Percentiles rank a stretch among this genome's conserved stretches.
phyloP scores from a whole-genome alignment of 2,797 vertebrate genomes.

The Limosa lapponica region DNA sequence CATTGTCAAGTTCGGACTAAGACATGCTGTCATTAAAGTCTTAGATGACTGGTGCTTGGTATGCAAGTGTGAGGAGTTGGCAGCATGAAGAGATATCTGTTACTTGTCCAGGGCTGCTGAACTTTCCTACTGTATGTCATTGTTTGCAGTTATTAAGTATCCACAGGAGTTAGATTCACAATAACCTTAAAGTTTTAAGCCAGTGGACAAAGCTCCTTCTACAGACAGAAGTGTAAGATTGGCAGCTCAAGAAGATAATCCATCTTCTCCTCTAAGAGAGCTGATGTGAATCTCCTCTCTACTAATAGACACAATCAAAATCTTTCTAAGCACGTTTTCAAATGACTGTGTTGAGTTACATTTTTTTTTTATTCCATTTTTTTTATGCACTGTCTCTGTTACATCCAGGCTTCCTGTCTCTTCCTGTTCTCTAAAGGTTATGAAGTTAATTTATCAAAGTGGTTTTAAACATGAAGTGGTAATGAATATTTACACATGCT shows the following conservation, averaged over 20 bases:
- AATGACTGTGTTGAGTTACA: background rate
- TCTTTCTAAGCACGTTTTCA: constrained; percentile 25
- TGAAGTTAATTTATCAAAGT: constrained; percentile 71
- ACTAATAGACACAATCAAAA: constrained; percentile 4
- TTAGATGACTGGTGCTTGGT: background rate
- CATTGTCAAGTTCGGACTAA: background rate
- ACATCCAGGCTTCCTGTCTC: constrained; percentile 62
- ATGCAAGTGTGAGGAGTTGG: background rate
- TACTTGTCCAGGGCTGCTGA: background rate
- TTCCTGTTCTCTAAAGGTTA: constrained; percentile 66
- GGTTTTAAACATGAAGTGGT: constrained; percentile 53
- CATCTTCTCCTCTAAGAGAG: background rate
- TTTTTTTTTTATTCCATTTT: constrained; percentile 17
- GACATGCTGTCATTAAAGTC: background rate
- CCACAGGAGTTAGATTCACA: background rate
- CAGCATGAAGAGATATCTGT: background rate
- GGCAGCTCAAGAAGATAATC: background rate
- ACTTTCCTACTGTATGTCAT: background rate
- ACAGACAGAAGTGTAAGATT: background rate
- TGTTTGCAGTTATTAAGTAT: background rate
- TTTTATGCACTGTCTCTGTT: constrained; percentile 10
- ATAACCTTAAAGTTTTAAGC: background rate
- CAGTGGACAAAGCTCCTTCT: background rate
- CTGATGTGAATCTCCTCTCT: background rate
- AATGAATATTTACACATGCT: constrained; percentile 54